Evolutionary conservation across 2,888 invertebrate species (phyloP), one percentile per base, ranked within the genome.

Genomic region (Tineola bisselliella): DNA sequence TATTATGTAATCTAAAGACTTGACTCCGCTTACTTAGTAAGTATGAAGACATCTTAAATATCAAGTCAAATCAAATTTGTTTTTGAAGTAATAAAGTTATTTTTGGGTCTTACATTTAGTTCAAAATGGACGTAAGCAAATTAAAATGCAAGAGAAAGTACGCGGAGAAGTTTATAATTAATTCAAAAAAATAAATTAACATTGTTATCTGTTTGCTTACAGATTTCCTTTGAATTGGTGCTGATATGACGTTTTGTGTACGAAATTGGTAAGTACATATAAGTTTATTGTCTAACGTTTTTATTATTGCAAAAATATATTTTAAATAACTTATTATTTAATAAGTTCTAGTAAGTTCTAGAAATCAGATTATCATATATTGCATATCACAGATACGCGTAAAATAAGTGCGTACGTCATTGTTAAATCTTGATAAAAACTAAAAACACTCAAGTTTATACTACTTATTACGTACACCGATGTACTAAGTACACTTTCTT

Each of bases 371-470:
- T 25, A 25, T 25, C 25, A 4, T 25, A n/a, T 6, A 2, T 25
- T 4, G 6, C 25, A 25, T 25, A 25, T 25, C 25, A 6, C 25
- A 25, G 25, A 25, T 25, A 25, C 25, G 38, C 38, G 2, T 10
- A 38, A 38, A 38, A 38, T 38, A 38, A 38, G 10, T 38, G n/a
- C 8, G 48, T 48, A 10, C 48, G 25, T 25, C 48, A 17, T 15
- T 48, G 12, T 48, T 5, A n/a, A 48, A 48, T 48, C 48, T 48
- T 17, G 48, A 48, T 48, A 48, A 48, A 48, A 54, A 54, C 54
- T 54, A 54, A 54, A 54, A 54, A 25, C 25, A 12, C 54, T 25
- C 25, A n/a, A 48, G 48, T 48, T 48, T 48, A 8, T 48, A 15
- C 48, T 8, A 48, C 48, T 48, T 1, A 12, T 17, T 5, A 25